These are phyloP conservation scores for Perizoma affinitatum DNA, from an alignment of 2,888 invertebrate genomes.

Conservation along the genomic window DNA sequence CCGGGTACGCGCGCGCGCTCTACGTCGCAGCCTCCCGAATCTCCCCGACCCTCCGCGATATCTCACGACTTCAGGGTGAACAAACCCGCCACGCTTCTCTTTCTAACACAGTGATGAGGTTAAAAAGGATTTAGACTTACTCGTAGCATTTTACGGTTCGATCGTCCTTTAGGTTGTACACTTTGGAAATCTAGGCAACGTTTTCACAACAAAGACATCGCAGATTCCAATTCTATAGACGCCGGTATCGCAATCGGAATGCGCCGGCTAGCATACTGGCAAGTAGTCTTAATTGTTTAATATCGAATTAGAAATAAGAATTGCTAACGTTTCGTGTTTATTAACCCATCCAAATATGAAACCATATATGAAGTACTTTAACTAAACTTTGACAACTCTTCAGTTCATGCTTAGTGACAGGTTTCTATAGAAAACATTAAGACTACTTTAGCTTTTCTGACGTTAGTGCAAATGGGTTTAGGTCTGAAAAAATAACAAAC, in stretches of 20 bases:
- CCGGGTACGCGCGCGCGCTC: slow-evolving; percentile 83
- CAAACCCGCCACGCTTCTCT: slow-evolving; percentile 80
- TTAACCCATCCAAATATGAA: neutral
- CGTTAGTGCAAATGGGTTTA: too few relatives aligned
- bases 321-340: slow-evolving; percentile 9
- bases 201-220: slow-evolving; percentile 36
- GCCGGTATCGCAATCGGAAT: slow-evolving; percentile 13
- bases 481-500: neutral
- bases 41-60: slow-evolving; percentile 67
- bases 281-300: slow-evolving; percentile 26
- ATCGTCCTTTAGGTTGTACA: slow-evolving; percentile 58
- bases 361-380: neutral
- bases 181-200: slow-evolving; percentile 55
- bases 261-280: slow-evolving; percentile 17
- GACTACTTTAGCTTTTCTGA: too few relatives aligned
- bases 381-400: neutral
- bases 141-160: slow-evolving; percentile 74
- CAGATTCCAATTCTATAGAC: slow-evolving; percentile 29
- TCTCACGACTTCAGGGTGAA: slow-evolving; percentile 76
- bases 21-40: slow-evolving; percentile 77
- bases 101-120: slow-evolving; percentile 79
- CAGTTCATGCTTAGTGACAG: too few relatives aligned
- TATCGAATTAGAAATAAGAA: slow-evolving; percentile 25
- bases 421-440: too few relatives aligned
- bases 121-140: slow-evolving; percentile 81